Evolutionary conservation across 2,797 vertebrate genomes (phyloP).

Genomic region (Poecilia velifera): DNA sequence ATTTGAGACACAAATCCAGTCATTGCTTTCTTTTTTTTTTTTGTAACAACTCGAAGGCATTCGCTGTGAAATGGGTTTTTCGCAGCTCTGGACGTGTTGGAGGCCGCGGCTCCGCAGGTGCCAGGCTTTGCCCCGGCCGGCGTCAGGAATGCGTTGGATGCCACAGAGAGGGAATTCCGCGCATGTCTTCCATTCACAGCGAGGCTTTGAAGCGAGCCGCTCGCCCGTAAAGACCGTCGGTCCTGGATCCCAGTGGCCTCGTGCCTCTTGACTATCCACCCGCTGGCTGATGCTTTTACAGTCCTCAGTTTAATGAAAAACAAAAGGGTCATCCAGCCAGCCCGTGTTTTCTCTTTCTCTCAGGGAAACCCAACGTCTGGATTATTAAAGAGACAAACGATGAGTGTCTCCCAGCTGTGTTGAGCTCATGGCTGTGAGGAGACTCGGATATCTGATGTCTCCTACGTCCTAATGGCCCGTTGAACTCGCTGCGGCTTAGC

Average conservation of each 20-base stretch:
- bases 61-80: not conserved
- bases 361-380: slow-evolving; percentile 12
- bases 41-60: too few species aligned
- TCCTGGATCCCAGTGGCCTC: slow-evolving; percentile 9
- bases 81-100: not conserved
- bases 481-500: slow-evolving; percentile 38
- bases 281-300: slow-evolving; percentile 30
- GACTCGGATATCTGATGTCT: slow-evolving; percentile 28
- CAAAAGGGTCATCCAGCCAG: not conserved
- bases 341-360: not conserved
- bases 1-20: too few species aligned
- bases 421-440: slow-evolving; percentile 3
- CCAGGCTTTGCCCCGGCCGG: slow-evolving; percentile 26
- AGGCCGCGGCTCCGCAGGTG: slow-evolving; percentile 30
- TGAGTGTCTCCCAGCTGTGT: slow-evolving; percentile 24
- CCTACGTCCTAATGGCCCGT: slow-evolving; percentile 34
- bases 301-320: slow-evolving; percentile 20
- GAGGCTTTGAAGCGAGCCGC: slow-evolving; percentile 62
- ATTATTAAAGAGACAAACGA: slow-evolving; percentile 10
- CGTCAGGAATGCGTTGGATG: slow-evolving; percentile 62
- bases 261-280: slow-evolving; percentile 15
- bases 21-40: not conserved
- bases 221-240: slow-evolving; percentile 36
- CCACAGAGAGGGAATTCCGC: slow-evolving; percentile 65
- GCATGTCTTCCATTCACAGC: slow-evolving; percentile 54